phyloP scores from a whole-genome alignment of 2,113 vertebrate species.

The Polypterus senegalus region DNA sequence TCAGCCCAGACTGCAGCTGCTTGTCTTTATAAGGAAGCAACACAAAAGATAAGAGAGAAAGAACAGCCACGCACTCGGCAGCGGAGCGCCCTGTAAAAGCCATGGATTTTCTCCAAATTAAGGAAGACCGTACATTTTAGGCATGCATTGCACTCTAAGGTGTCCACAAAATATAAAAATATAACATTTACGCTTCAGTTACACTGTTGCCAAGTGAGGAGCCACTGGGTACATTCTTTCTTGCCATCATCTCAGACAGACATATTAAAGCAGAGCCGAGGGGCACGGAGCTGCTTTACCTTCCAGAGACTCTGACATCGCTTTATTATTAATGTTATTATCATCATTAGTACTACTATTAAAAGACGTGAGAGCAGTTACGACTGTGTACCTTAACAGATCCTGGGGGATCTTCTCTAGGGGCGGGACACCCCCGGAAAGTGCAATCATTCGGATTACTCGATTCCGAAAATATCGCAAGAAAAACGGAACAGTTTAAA shows the following conservation, averaged over 20 bases:
- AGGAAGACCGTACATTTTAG: slow-evolving; percentile 8
- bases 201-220: slow-evolving; percentile 37
- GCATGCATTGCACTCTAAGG: slow-evolving; percentile 5
- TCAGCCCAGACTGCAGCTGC: slow-evolving; percentile 67
- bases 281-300: slow-evolving; percentile 30
- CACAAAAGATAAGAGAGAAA: slow-evolving; percentile 49
- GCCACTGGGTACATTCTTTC: slow-evolving; percentile 29
- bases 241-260: slow-evolving; percentile 34
- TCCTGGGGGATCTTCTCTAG: too few relatives aligned
- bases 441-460: slow-evolving; percentile 24
- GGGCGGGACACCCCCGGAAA: slow-evolving; percentile 7
- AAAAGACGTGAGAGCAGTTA: too few relatives aligned
- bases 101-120: slow-evolving; percentile 7
- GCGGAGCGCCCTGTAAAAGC: slow-evolving; percentile 18
- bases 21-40: slow-evolving; percentile 58
- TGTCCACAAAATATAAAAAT: slow-evolving; percentile 9
- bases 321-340: slow-evolving; percentile 16
- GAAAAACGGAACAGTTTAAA: slow-evolving; percentile 24
- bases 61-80: slow-evolving; percentile 13
- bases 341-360: too few relatives aligned
- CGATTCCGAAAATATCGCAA: slow-evolving; percentile 7
- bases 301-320: slow-evolving; percentile 27
- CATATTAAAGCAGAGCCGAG: slow-evolving; percentile 40
- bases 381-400: too few relatives aligned
- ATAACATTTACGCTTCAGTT: slow-evolving; percentile 22